phyloP scores from a whole-genome alignment of 2,888 invertebrate species.

The Muscina levida region DNA sequence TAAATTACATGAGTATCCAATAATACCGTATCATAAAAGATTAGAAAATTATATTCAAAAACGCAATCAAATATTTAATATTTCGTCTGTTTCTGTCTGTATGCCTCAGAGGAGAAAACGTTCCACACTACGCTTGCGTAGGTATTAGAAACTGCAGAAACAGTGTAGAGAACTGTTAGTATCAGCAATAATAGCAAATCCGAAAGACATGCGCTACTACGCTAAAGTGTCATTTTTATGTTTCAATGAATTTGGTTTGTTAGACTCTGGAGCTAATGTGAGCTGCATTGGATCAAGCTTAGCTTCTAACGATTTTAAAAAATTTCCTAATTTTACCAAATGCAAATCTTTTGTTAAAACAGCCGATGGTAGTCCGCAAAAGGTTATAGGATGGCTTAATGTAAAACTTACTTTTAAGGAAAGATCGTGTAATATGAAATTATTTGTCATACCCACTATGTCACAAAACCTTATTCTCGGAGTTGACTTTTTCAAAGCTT shows the following conservation, averaged over 20 bases:
- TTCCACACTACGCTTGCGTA: background rate
- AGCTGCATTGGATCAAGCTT: slow-evolving; percentile 27
- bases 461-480: slow-evolving; percentile 34
- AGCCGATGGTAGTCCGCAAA: background rate
- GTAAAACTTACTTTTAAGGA: background rate
- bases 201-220: background rate
- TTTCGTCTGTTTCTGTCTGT: background rate
- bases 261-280: slow-evolving; percentile 25
- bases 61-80: background rate
- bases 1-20: too few species aligned
- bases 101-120: background rate
- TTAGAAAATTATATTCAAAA: background rate
- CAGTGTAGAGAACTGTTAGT: background rate
- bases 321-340: background rate
- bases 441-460: slow-evolving; percentile 44
- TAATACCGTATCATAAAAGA: background rate
- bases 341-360: background rate
- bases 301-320: background rate
- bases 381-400: background rate
- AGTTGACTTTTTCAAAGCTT: slow-evolving; percentile 41
- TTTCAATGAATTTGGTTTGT: slow-evolving; percentile 3
- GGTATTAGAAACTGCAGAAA: background rate
- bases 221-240: slow-evolving; percentile 7
- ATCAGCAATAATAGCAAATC: background rate
- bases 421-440: background rate